These are phyloP conservation scores for Eolophus roseicapilla DNA, from an alignment of 2,113 vertebrate genomes.

Conservation along the genomic window DNA sequence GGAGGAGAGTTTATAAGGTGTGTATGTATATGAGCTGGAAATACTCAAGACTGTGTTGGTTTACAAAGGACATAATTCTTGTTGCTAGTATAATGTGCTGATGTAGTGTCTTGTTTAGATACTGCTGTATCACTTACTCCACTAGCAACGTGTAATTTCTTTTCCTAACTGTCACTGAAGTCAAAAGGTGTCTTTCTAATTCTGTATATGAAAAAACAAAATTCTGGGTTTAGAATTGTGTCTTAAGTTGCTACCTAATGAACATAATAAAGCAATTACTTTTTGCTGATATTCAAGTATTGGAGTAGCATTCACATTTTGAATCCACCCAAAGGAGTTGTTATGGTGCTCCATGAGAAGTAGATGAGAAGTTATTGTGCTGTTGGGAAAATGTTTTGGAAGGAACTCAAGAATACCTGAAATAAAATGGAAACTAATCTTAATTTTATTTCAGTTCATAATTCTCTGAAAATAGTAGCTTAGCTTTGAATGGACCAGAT, in stretches of 20 bases:
- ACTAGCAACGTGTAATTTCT: neutral
- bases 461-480: neutral
- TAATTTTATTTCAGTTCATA: neutral
- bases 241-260: neutral
- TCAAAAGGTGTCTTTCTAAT: neutral
- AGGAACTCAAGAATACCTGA: neutral
- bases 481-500: neutral
- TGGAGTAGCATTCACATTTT: neutral
- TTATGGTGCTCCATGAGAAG: neutral
- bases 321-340: neutral
- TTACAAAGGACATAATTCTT: neutral
- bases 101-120: neutral
- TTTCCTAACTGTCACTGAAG: neutral
- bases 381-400: neutral
- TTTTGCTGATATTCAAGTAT: neutral
- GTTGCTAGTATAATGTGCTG: neutral
- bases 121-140: neutral
- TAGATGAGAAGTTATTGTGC: neutral
- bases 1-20: conserved; percentile 99
- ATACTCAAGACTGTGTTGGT: neutral
- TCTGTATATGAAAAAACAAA: neutral
- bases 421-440: neutral
- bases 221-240: neutral
- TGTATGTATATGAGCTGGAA: neutral
- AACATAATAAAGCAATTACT: neutral